Evolutionary conservation across 2,113 vertebrate genomes (phyloP).

Genomic region (Tupaia tana): DNA sequence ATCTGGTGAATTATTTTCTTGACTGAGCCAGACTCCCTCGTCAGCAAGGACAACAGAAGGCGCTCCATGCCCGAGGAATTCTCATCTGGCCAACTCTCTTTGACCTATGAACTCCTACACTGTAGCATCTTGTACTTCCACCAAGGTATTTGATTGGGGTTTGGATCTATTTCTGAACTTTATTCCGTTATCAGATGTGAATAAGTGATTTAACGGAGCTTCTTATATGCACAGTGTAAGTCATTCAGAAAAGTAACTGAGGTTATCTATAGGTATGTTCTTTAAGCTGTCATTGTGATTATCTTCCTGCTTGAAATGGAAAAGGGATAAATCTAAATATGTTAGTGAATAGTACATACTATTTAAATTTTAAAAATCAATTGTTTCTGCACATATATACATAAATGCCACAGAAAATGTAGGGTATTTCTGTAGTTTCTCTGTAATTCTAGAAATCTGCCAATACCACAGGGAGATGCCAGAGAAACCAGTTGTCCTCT

Average conservation of each 20-base stretch:
- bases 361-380: background rate
- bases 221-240: background rate
- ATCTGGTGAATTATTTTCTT: conserved; percentile 74
- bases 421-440: background rate
- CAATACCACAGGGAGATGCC: background rate
- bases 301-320: background rate
- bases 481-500: background rate
- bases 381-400: background rate
- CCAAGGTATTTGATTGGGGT: background rate
- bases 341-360: background rate
- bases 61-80: background rate
- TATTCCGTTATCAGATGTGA: background rate
- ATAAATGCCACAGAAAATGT: background rate
- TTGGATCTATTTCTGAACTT: conserved; percentile 21
- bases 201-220: background rate
- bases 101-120: conserved; percentile 54
- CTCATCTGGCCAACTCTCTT: conserved; percentile 64
- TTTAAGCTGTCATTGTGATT: background rate
- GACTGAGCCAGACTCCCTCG: conserved; percentile 31
- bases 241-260: background rate
- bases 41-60: conserved; percentile 65
- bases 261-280: background rate
- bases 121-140: background rate
- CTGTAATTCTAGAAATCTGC: background rate
- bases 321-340: background rate